These are phyloP conservation scores for Alectoris magna DNA, from an alignment of 2,797 vertebrate species.

Conservation along the genomic window DNA sequence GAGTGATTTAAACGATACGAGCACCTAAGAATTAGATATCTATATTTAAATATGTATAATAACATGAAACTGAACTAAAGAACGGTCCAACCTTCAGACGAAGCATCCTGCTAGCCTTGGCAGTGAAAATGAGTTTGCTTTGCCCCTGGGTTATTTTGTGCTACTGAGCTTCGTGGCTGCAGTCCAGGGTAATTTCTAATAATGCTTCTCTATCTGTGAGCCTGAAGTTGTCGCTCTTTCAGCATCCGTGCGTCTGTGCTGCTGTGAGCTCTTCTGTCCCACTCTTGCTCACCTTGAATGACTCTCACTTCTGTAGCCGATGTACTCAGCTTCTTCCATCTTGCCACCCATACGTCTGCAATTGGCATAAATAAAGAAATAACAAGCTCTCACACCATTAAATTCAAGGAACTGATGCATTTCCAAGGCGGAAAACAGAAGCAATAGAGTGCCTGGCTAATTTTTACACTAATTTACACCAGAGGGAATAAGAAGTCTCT, in stretches of 20 bases:
- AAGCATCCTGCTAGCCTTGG: neutral
- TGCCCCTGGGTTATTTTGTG: neutral
- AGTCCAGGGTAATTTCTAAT: no score
- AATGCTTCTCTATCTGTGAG: rapidly evolving
- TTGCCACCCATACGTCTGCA: neutral
- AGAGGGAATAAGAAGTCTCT: slow-evolving; percentile 67
- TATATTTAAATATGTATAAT: no score
- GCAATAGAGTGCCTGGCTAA: slow-evolving; percentile 60
- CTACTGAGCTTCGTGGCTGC: neutral
- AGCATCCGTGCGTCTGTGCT: neutral
- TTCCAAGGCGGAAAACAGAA: slow-evolving; percentile 53
- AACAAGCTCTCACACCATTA: slow-evolving; percentile 32
- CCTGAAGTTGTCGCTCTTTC: neutral
- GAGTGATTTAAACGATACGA: neutral
- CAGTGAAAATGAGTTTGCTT: neutral
- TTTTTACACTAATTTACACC: slow-evolving; percentile 76
- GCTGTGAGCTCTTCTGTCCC: neutral
- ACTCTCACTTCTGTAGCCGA: neutral
- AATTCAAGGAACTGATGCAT: slow-evolving; percentile 37
- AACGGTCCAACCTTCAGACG: neutral
- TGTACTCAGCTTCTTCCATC: neutral
- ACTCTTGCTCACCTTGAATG: neutral
- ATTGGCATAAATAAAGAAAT: slow-evolving; percentile 30
- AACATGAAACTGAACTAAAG: neutral
- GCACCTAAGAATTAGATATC: neutral